Evolutionary conservation across 2,113 vertebrate genomes (phyloP), one percentile per base, ranked within the genome.

Genomic region (Oncorhynchus keta): DNA sequence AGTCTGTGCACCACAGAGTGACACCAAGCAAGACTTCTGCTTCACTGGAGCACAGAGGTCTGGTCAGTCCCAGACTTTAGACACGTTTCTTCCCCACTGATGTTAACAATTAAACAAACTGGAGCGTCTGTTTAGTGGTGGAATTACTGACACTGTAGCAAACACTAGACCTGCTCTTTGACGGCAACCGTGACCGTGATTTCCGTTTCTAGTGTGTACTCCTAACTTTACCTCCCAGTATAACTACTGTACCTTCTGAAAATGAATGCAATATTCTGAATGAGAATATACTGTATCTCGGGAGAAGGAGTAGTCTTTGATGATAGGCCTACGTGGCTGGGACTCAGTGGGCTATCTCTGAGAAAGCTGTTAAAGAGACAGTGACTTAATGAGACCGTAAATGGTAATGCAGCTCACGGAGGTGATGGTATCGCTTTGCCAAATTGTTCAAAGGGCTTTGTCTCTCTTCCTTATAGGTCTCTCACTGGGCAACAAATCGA

Each of bases 1-100:
- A 66, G 61, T 66, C 59, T 71, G 68, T 77, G 59, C 35, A 66
- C 39, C 4, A 22, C 59, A n/a, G 59, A n/a, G 55, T 28, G 16
- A 26, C 26, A 68, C 7, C 26, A 20, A 68, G 66, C 6, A 30
- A 26, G 32, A 68, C 32, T 62, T 16, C 51, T 18, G 51, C 51
- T 18, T 62, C 59, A 22, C 59, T 62, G 59, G n/a, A 24, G 7
- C 59, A 22, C 4, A 9, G n/a, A 20, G 59, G n/a, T 62, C 59
- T 5, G n/a, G n/a, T 3, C 59, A 62, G 18, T 24, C n/a, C 20
- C 59, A 62, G 59, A 24, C 59, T n/a, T n/a, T 4, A 61, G 2
- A 61, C 59, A 61, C 6, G 7, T 61, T 61, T n/a, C 57, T 61
- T 18, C 5, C 20, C 49, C 57, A n/a, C 57, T n/a, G 5, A 61